phyloP scores from a whole-genome alignment of 2,113 vertebrate genomes.

The Sigmodon hispidus region DNA sequence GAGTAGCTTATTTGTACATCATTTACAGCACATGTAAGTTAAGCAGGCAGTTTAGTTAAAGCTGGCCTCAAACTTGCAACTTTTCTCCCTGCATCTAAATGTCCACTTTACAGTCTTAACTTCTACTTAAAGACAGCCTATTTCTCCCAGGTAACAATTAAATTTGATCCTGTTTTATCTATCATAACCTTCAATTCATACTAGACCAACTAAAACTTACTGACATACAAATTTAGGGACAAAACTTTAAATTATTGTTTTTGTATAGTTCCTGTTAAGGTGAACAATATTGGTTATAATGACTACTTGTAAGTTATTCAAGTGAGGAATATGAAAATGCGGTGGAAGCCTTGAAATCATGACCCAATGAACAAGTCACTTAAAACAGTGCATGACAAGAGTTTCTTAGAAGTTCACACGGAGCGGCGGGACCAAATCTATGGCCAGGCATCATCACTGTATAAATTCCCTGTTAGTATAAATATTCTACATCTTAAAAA shows the following conservation, averaged over 20 bases:
- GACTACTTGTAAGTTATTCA: not conserved
- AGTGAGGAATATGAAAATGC: conserved; percentile 38
- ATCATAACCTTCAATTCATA: not conserved
- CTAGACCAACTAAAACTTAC: not conserved
- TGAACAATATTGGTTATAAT: not conserved
- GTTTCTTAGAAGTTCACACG: not conserved
- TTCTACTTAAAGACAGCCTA: not conserved
- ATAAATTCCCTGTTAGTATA: not conserved
- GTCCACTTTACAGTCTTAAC: not conserved
- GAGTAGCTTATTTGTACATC: not conserved
- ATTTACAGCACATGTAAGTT: not conserved
- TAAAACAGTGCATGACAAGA: not conserved
- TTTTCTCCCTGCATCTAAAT: not conserved
- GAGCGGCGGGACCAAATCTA: not conserved
- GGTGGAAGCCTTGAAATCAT: conserved; percentile 29
- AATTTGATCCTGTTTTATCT: not conserved
- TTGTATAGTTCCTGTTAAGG: not conserved
- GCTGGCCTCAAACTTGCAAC: not conserved
- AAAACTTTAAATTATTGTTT: not conserved
- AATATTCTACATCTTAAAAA: not conserved
- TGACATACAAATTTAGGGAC: not conserved
- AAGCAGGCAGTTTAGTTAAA: not conserved
- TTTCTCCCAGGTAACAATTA: conserved; percentile 1
- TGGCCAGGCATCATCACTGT: conserved; percentile 42
- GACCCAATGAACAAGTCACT: conserved; percentile 14